phyloP scores from a whole-genome alignment of 1,140 invertebrate species.

The Zaprionus tsacasi region DNA sequence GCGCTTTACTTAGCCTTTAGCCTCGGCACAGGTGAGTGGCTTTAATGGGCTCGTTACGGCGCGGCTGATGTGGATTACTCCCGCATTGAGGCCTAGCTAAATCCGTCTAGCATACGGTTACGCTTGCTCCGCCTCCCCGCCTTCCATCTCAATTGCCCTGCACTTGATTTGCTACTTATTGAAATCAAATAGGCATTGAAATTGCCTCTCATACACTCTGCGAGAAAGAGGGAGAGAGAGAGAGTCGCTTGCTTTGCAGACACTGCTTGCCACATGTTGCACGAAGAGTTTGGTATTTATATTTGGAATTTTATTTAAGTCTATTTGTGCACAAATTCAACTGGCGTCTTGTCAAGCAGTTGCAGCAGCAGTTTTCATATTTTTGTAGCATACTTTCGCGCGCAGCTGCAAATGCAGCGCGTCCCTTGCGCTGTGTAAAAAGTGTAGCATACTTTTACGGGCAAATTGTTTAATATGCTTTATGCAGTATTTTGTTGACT shows the following conservation, averaged over 20 bases:
- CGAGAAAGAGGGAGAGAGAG: neutral
- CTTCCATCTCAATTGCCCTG: conserved; percentile 45
- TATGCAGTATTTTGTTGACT: too few species aligned
- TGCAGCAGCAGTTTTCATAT: neutral
- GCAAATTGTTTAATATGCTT: neutral
- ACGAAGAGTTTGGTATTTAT: neutral
- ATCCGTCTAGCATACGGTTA: conserved; percentile 18
- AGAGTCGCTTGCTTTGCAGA: neutral
- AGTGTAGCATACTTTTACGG: neutral
- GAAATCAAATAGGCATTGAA: conserved; percentile 67
- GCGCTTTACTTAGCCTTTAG: conserved; percentile 40
- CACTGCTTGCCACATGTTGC: neutral
- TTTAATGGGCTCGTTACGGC: conserved; percentile 73
- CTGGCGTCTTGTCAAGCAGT: too few species aligned
- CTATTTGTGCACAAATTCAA: neutral
- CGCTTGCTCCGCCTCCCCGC: conserved; percentile 9
- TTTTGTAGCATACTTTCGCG: conserved; percentile 1
- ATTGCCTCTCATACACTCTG: conserved; percentile 29
- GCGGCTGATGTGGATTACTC: conserved; percentile 54
- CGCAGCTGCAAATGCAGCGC: neutral
- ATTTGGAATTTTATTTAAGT: neutral
- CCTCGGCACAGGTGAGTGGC: conserved; percentile 70
- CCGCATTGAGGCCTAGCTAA: conserved; percentile 3
- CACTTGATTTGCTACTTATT: conserved; percentile 80
- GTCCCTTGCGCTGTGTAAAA: neutral